phyloP scores from a whole-genome alignment of 92 coral and sea anemone genomes.

The Isaurus tuberculatus region DNA sequence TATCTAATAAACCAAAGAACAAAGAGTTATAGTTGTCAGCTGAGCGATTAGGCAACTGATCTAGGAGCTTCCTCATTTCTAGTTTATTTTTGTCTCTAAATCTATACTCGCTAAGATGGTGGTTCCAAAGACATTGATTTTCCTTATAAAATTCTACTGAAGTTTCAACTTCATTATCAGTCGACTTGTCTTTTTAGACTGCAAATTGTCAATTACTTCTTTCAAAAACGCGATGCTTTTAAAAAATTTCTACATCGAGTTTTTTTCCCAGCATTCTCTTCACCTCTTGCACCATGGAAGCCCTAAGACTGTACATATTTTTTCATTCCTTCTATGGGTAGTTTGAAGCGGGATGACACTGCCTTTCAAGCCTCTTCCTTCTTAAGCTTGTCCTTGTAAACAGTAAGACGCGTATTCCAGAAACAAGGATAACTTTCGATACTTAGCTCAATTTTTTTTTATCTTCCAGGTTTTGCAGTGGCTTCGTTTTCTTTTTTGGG shows the following conservation, averaged over 20 bases:
- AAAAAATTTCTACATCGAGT: constrained; percentile 48
- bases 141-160: constrained; percentile 58
- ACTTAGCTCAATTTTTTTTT: no score
- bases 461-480: no score
- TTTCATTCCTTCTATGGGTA: constrained; percentile 39
- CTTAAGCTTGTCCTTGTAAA: constrained; percentile 54
- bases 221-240: constrained; percentile 48
- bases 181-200: constrained; percentile 47
- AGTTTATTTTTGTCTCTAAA: constrained; percentile 37
- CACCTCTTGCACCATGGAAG: constrained; percentile 57
- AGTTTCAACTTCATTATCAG: constrained; percentile 54
- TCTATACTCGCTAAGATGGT: constrained; percentile 50
- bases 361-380: constrained; percentile 48
- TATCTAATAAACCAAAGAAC: no score
- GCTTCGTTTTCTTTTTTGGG: no score
- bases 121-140: constrained; percentile 63
- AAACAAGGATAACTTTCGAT: constrained; percentile 48
- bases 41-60: constrained; percentile 51
- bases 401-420: constrained; percentile 53
- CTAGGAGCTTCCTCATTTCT: constrained; percentile 47
- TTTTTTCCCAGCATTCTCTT: constrained; percentile 29
- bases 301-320: constrained; percentile 53
- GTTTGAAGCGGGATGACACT: constrained; percentile 26
- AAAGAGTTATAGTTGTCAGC: no score
- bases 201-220: constrained; percentile 45